A percentile compares a stretch with the other conserved stretches of the same genome.
Conservation (phyloP, 2,888 invertebrate species). For the Heteromyza rotundicornis region DNA sequence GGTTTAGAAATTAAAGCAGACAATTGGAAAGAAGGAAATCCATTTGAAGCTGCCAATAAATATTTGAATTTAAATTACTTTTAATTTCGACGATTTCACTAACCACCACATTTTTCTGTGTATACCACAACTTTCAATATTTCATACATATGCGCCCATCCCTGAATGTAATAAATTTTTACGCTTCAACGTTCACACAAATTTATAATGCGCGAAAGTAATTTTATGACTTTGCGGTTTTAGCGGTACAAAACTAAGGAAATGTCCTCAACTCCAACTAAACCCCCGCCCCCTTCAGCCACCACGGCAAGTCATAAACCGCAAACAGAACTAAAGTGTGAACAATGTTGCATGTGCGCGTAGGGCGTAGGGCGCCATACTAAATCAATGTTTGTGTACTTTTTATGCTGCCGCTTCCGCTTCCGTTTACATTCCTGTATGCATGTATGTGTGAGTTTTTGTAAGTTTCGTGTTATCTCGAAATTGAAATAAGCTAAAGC, state of each 20-base stretch:
- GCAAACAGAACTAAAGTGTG: constrained; percentile 22
- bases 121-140: background rate
- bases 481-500: constrained; percentile 30
- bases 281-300: background rate
- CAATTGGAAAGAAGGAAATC: too few relatives aligned
- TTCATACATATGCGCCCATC: constrained; percentile 12
- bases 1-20: too few relatives aligned
- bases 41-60: too few relatives aligned
- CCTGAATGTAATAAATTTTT: constrained; percentile 59
- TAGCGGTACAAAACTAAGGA: constrained; percentile 27
- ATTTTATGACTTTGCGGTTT: constrained; percentile 61
- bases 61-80: too few relatives aligned
- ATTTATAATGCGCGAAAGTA: constrained; percentile 61
- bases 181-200: constrained; percentile 53
- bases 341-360: constrained; percentile 2
- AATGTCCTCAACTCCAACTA: background rate
- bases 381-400: constrained; percentile 40
- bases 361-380: constrained; percentile 23
- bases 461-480: constrained; percentile 32
- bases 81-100: too few relatives aligned
- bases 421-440: constrained; percentile 34
- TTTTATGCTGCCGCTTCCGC: constrained; percentile 31
- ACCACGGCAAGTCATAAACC: background rate
- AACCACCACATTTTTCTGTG: background rate
- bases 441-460: constrained; percentile 5